These are phyloP conservation scores for Mantis religiosa DNA, from an alignment of 2,888 invertebrate species.

Conservation along the genomic window DNA sequence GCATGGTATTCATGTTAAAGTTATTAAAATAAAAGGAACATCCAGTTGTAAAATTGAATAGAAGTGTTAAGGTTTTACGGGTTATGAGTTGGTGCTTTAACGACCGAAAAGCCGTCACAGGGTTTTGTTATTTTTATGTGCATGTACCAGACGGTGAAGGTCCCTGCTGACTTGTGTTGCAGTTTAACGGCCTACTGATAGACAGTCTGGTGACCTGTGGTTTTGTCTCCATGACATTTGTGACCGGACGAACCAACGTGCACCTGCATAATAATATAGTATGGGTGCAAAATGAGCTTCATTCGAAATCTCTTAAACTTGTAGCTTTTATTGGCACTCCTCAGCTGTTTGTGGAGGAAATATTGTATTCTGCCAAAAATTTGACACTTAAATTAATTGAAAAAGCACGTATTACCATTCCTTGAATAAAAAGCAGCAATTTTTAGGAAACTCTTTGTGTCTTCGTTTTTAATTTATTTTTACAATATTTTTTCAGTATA, in stretches of 20 bases:
- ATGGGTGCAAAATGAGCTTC: background rate
- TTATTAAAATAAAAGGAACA: background rate
- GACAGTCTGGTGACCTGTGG: background rate
- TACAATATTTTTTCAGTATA: no score
- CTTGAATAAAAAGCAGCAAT: no score
- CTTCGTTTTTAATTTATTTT: no score
- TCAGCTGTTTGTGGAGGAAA: no score
- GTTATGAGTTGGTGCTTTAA: background rate
- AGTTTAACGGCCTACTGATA: background rate
- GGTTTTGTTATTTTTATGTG: background rate
- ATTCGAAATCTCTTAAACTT: no score
- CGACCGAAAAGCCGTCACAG: background rate
- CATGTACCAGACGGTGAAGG: background rate
- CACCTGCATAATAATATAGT: no score
- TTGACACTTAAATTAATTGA: no score
- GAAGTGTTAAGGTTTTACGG: background rate
- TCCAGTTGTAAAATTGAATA: background rate
- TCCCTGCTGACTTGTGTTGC: background rate
- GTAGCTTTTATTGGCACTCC: no score
- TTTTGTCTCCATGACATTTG: background rate
- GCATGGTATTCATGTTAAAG: background rate
- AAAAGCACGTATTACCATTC: no score
- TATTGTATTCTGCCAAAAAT: no score
- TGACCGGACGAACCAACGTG: background rate
- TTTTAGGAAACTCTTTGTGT: no score